A percentile compares a stretch with the other conserved stretches of the same genome.
These are phyloP conservation scores for Poecile montanus DNA, from an alignment of 2,797 vertebrate genomes.

Conservation along the genomic window DNA sequence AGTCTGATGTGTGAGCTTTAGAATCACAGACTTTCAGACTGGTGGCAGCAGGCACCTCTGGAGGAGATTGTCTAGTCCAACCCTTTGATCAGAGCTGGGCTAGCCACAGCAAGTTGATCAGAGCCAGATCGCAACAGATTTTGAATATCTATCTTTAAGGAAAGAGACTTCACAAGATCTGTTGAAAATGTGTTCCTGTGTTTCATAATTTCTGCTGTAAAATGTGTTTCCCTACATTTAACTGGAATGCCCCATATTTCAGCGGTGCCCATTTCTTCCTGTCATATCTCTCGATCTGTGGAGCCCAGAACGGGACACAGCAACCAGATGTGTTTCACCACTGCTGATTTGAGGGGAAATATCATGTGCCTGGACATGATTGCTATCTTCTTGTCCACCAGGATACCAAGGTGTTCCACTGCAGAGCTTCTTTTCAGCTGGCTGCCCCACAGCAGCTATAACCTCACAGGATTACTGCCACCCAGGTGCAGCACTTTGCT, in stretches of 20 bases:
- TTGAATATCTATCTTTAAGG: background rate
- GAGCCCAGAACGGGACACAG: background rate
- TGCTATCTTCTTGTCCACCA: background rate
- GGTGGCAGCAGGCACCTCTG: background rate
- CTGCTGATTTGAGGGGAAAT: background rate
- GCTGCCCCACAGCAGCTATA: background rate
- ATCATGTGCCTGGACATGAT: background rate
- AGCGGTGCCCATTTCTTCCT: background rate
- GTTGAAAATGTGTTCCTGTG: background rate
- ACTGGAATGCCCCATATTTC: background rate
- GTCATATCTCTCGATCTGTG: background rate
- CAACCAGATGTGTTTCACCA: background rate
- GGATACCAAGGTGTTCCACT: background rate
- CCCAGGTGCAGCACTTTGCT: background rate
- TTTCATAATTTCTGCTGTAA: background rate
- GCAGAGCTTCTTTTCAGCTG: background rate
- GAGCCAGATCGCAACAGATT: background rate
- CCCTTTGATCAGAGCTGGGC: background rate
- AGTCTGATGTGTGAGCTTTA: background rate
- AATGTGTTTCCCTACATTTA: background rate
- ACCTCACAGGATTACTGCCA: background rate
- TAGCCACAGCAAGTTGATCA: background rate
- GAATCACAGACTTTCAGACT: background rate
- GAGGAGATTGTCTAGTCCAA: background rate
- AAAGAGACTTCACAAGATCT: background rate